A percentile compares a stretch with the other conserved stretches of the same genome.
phyloP scores from a whole-genome alignment of 2,113 vertebrate genomes.

The Podarcis raffonei region DNA sequence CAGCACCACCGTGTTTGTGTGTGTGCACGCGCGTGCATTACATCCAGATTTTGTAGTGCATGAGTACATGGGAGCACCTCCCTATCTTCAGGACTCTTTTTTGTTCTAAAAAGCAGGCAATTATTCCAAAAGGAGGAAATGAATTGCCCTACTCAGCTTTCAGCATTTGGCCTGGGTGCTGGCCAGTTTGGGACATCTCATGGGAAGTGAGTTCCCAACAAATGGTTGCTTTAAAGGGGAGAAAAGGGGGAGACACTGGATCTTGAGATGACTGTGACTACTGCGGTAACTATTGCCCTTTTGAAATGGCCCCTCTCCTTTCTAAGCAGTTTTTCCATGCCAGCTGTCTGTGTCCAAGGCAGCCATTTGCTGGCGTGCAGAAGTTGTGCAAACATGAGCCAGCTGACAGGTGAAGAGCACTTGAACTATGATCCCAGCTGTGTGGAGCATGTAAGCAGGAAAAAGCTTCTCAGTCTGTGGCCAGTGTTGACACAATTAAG shows the following conservation, averaged over 20 bases:
- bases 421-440: not conserved
- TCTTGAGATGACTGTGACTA: not conserved
- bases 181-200: slow-evolving; percentile 23
- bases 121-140: slow-evolving; percentile 38
- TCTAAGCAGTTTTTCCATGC: not conserved
- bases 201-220: slow-evolving; percentile 41
- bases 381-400: not conserved
- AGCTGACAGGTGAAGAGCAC: not conserved
- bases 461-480: not conserved
- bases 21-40: not conserved
- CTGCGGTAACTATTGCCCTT: too few species aligned
- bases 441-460: not conserved
- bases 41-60: not conserved
- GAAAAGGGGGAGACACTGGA: not conserved
- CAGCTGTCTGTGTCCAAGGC: too few species aligned
- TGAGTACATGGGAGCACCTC: not conserved
- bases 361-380: not conserved
- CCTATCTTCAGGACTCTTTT: not conserved
- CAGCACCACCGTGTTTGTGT: not conserved
- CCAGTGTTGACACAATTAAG: not conserved
- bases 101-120: slow-evolving; percentile 2
- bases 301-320: not conserved
- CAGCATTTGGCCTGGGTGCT: slow-evolving; percentile 36
- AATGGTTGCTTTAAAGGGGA: not conserved
- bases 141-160: not conserved